Base-by-base conservation (phyloP, 2,113 vertebrate genomes). In the Halcyon senegalensis region DNA sequence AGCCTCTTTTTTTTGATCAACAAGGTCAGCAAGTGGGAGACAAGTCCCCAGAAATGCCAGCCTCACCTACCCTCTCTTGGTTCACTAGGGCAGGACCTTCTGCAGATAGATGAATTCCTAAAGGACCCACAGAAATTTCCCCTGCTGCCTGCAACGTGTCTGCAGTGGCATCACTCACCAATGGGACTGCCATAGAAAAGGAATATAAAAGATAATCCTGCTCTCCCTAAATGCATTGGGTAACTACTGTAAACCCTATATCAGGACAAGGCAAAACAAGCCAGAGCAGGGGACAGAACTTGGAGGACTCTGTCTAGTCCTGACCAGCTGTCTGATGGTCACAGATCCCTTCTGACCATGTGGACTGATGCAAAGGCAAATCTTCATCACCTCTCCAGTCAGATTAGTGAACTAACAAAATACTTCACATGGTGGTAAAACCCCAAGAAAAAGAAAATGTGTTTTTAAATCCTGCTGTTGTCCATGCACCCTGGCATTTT, bases 381-480 rank as follows among this genome's bases (percentile, higher is more conserved):
- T 9, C 62, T 62, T 37, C 0, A 8, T 64, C 13, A 85, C 37
- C 28, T 63, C 48, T 80, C 83, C 66, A 11, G 48, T 86, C 59
- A 73, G 72, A 77, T 20, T 20, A 68, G 37, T 25, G 75, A 33
- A 8, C 5, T 63, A 82, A 66, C 7, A 64, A 83, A 79, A 60
- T 23, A 79, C 23, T 68, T 60, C 15, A 39, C 4, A 11, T 1
- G 4, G 33, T 37, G 18, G 7, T 23, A 82, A 87, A 74, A 60
- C 11, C 9, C 7, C 5, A 28, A 55, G 21, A 53, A 70, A 74
- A n/a, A 55, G 21, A 53, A 70, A 74, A n/a, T 0, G 0, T 25
- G 11, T 16, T 85, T 79, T 82, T 37, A 94, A 59, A 37, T 46
- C 7, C 56, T 62, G 28, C 7, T 51, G 17, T 62, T 66, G 35